Evolutionary conservation across 2,888 invertebrate species (phyloP).

Genomic region (Drosophila gaucha): DNA sequence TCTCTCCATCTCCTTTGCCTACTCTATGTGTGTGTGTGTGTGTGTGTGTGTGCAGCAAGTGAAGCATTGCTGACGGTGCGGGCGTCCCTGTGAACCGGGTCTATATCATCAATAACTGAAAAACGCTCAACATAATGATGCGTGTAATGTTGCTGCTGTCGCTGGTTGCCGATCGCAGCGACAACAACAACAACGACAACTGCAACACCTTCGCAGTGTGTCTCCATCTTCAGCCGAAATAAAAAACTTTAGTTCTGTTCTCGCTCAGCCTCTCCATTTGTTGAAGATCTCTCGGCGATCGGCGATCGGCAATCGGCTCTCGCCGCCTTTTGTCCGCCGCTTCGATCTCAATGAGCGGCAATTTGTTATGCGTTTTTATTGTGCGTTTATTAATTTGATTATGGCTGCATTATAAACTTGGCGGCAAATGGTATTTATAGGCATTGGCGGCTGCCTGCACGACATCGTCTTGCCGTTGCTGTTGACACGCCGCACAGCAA

Average conservation of each 20-base stretch:
- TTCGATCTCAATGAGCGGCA: conserved; percentile 63
- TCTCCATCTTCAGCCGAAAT: conserved; percentile 28
- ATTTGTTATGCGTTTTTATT: conserved; percentile 83
- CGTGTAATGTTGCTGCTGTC: conserved; percentile 80
- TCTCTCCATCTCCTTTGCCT: not conserved
- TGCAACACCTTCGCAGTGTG: conserved; percentile 42
- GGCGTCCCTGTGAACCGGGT: conserved; percentile 47
- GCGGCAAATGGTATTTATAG: conserved; percentile 55
- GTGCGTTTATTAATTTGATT: conserved; percentile 80
- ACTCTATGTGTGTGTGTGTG: too few species aligned
- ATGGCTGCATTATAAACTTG: conserved; percentile 61
- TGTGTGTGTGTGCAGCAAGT: conserved; percentile 38
- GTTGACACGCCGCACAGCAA: conserved; percentile 35
- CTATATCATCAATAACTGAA: conserved; percentile 70
- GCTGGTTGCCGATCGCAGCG: conserved; percentile 27
- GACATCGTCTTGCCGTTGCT: conserved; percentile 41
- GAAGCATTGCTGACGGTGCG: conserved; percentile 59
- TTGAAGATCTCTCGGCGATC: conserved; percentile 11
- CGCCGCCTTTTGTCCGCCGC: conserved; percentile 45
- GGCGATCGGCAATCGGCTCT: conserved; percentile 1
- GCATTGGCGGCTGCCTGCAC: conserved; percentile 23
- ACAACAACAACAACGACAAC: conserved; percentile 8
- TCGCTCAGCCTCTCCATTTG: conserved; percentile 7
- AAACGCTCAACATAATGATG: conserved; percentile 77
- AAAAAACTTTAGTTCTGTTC: not conserved